Evolutionary conservation across 2,888 invertebrate species (phyloP).

Genomic region (Brachylomia viminalis): DNA sequence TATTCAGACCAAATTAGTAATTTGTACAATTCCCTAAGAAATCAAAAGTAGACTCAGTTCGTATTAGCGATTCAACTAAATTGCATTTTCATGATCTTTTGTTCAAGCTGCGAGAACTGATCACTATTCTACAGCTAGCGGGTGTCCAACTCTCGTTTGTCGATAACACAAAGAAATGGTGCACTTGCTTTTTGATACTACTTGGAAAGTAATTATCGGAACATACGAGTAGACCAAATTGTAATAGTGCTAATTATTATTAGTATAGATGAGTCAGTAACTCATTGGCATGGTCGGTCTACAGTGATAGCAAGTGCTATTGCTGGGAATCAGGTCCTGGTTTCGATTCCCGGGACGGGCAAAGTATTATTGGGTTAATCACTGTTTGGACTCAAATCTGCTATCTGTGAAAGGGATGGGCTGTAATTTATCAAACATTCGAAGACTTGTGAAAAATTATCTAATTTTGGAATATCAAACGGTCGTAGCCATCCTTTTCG

Average conservation of each 20-base stretch:
- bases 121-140: conserved; percentile 24
- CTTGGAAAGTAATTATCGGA: background rate
- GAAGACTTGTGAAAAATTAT: background rate
- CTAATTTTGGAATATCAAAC: conserved; percentile 11
- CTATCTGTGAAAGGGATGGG: background rate
- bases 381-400: background rate
- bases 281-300: too few species aligned
- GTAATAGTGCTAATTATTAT: background rate
- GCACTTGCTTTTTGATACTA: conserved; percentile 13
- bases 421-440: background rate
- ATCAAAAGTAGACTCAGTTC: conserved; percentile 21
- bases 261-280: background rate
- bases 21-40: conserved; percentile 13
- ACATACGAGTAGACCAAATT: background rate
- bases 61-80: conserved; percentile 31
- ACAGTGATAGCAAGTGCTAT: too few species aligned
- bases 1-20: background rate
- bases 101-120: conserved; percentile 25
- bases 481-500: background rate
- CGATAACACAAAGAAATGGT: conserved; percentile 25
- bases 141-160: conserved; percentile 22
- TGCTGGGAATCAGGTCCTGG: too few species aligned
- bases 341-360: too few species aligned
- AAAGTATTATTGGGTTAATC: too few species aligned
- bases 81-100: conserved; percentile 46